phyloP scores from a whole-genome alignment of 1,140 invertebrate species.

The Bombus confusus region DNA sequence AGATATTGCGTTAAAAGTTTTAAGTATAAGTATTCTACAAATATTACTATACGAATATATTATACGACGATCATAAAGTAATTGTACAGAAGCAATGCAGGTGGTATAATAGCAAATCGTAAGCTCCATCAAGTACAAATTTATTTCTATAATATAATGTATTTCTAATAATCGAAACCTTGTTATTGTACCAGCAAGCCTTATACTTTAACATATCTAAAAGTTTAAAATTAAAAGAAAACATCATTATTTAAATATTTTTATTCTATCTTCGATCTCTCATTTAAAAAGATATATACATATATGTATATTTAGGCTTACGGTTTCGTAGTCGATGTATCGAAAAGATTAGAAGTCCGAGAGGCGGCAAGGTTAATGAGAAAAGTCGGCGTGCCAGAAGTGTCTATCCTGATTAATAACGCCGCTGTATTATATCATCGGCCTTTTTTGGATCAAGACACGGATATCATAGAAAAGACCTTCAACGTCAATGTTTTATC shows the following conservation, averaged over 20 bases:
- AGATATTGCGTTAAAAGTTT: too few species aligned
- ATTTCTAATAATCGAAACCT: background rate
- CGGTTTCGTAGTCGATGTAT: slow-evolving; percentile 75
- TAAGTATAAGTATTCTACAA: too few species aligned
- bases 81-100: background rate
- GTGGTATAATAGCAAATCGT: too few species aligned
- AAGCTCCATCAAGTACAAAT: too few species aligned
- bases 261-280: background rate
- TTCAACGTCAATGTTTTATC: slow-evolving; percentile 74
- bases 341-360: slow-evolving; percentile 69
- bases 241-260: background rate
- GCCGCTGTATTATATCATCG: slow-evolving; percentile 69
- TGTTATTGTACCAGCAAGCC: background rate
- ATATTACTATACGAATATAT: too few species aligned
- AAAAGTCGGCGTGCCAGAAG: slow-evolving; percentile 69
- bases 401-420: slow-evolving; percentile 78
- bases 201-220: too few species aligned
- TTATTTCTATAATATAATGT: too few species aligned
- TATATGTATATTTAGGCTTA: slow-evolving; percentile 66
- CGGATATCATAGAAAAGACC: slow-evolving; percentile 66
- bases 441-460: slow-evolving; percentile 62
- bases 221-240: background rate
- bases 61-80: background rate
- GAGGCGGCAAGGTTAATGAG: slow-evolving; percentile 71
- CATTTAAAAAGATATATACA: background rate